A percentile compares a stretch with the other conserved stretches of the same genome.
phyloP scores from a whole-genome alignment of 2,888 invertebrate species.

The Nesidiocoris tenuis region DNA sequence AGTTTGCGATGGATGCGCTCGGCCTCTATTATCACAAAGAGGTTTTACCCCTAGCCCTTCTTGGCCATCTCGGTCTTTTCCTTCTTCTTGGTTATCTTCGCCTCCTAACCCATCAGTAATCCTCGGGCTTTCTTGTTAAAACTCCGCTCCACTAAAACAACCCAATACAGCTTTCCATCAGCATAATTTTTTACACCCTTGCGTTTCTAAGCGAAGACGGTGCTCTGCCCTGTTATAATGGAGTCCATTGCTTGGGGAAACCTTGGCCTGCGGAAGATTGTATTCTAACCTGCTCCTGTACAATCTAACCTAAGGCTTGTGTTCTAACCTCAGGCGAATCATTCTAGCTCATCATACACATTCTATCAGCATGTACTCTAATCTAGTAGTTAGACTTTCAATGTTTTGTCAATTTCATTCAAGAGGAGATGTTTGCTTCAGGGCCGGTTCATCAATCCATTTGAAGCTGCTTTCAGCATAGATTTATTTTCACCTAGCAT shows the following conservation, averaged over 20 bases:
- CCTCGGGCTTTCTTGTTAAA: slow-evolving; percentile 6
- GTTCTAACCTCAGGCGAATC: too few species aligned
- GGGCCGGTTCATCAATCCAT: too few species aligned
- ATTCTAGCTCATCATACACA: too few species aligned
- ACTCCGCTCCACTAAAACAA: background rate
- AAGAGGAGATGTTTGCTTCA: too few species aligned
- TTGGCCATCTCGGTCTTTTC: slow-evolving; percentile 1
- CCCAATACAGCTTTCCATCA: background rate
- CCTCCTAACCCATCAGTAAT: background rate
- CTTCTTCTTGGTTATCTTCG: background rate
- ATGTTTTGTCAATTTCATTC: too few species aligned
- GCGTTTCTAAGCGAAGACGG: background rate
- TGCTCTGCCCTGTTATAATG: background rate
- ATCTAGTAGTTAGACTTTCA: too few species aligned
- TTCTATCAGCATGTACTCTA: too few species aligned
- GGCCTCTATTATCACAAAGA: slow-evolving; percentile 20
- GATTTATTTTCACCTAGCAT: too few species aligned
- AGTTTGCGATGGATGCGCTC: slow-evolving; percentile 16
- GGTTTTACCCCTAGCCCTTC: slow-evolving; percentile 11
- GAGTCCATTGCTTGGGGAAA: background rate
- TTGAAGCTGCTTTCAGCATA: too few species aligned
- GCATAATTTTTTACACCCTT: background rate
- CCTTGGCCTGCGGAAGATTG: background rate
- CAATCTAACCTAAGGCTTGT: too few species aligned
- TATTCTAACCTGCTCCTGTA: background rate